Evolutionary conservation across 2,113 vertebrate genomes (phyloP).

Genomic region (Nansenia antarctica): DNA sequence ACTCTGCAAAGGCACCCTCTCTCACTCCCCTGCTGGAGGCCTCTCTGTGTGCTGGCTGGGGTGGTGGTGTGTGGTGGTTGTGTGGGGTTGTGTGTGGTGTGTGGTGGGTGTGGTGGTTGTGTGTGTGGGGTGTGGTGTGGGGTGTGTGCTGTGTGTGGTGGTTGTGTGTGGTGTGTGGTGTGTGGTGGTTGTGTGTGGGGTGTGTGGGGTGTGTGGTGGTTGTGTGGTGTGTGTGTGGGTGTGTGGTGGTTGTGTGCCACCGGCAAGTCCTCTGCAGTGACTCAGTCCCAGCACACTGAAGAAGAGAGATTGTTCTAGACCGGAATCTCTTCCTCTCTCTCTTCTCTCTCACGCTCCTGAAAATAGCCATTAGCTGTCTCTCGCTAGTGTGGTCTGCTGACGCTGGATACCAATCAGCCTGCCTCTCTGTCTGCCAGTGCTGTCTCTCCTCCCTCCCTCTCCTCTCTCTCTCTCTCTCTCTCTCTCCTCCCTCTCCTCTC

Average conservation of each 20-base stretch:
- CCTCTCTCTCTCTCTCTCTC: background rate
- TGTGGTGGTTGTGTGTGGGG: too few species aligned
- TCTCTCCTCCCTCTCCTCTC: too few species aligned
- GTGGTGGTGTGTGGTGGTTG: background rate
- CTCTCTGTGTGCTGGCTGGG: too few species aligned
- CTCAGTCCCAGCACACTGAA: background rate
- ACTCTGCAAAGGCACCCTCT: background rate
- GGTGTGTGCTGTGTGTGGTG: too few species aligned
- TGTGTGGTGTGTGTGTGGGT: too few species aligned
- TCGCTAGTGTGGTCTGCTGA: conserved; percentile 10
- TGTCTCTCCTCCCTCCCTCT: background rate
- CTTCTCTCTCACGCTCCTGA: background rate
- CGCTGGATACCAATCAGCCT: conserved; percentile 27
- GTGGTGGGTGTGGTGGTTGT: too few species aligned
- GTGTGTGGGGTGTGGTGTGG: too few species aligned
- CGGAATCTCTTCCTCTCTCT: background rate
- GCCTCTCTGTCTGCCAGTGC: background rate
- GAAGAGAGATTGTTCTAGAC: background rate
- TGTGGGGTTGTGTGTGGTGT: background rate
- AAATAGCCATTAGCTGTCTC: background rate
- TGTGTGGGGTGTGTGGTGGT: too few species aligned
- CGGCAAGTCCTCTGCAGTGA: background rate
- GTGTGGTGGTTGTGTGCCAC: too few species aligned
- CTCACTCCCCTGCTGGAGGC: too few species aligned
- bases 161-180: too few species aligned